Percentiles rank a stretch among this genome's conserved stretches.
Conservation (phyloP, 2,113 vertebrate genomes). For the Marmota monax region DNA sequence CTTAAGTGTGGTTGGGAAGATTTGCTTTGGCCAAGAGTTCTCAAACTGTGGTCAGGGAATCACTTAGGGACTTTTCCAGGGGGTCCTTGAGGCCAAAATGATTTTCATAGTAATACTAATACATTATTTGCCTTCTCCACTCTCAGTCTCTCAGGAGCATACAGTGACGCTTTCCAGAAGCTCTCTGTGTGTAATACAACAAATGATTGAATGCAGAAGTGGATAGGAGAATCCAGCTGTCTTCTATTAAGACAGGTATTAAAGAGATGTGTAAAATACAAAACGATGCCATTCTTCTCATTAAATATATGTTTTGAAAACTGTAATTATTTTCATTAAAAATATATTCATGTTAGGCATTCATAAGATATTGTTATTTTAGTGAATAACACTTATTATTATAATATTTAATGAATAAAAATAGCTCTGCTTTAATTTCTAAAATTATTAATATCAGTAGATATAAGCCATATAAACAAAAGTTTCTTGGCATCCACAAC, state of each 20-base stretch:
- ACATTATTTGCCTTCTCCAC: slow-evolving; percentile 63
- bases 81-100: slow-evolving; percentile 57
- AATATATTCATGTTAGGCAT: not conserved
- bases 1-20: not conserved
- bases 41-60: slow-evolving; percentile 56
- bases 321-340: slow-evolving; percentile 50
- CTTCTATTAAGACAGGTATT: slow-evolving; percentile 67
- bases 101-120: slow-evolving; percentile 70
- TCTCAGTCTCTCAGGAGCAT: slow-evolving; percentile 57
- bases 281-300: slow-evolving; percentile 51
- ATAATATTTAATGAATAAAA: slow-evolving; percentile 15
- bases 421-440: slow-evolving; percentile 33
- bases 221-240: slow-evolving; percentile 64
- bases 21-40: slow-evolving; percentile 17
- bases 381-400: not conserved
- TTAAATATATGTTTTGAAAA: slow-evolving; percentile 58
- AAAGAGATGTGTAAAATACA: slow-evolving; percentile 50
- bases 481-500: not conserved
- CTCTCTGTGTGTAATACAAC: slow-evolving; percentile 53
- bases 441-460: slow-evolving; percentile 20
- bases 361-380: not conserved
- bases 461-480: slow-evolving; percentile 37
- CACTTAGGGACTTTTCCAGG: slow-evolving; percentile 25
- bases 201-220: slow-evolving; percentile 71
- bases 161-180: slow-evolving; percentile 66